Evolutionary conservation across 53 echinoderm and acorn worm species (phyloP).

Genomic region (Holothuria leucospilota): DNA sequence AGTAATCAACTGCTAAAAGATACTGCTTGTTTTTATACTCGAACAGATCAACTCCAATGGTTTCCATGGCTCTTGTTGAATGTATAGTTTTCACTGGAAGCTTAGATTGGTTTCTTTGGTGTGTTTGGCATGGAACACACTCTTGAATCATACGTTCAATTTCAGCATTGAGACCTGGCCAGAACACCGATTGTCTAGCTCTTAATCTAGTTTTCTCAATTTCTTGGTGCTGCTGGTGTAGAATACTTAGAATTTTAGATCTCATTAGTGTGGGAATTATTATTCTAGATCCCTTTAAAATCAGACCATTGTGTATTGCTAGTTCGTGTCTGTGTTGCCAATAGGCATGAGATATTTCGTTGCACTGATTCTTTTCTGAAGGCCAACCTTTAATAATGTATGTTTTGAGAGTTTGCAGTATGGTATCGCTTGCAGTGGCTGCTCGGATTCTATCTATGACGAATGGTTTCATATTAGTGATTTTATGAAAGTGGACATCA

Average conservation of each 20-base stretch:
- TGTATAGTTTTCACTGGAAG: too few species aligned
- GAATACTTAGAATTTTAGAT: conserved; percentile 18
- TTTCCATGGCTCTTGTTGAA: conserved; percentile 57
- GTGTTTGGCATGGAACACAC: conserved; percentile 22
- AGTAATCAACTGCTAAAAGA: too few species aligned
- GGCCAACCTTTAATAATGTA: conserved; percentile 18
- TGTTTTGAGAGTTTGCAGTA: neutral
- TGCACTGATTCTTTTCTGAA: conserved; percentile 20
- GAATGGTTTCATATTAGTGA: conserved; percentile 43
- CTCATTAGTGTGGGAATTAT: conserved; percentile 37
- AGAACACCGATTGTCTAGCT: too few species aligned
- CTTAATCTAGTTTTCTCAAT: too few species aligned
- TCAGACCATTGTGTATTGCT: conserved; percentile 35
- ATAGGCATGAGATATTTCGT: too few species aligned
- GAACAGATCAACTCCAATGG: too few species aligned
- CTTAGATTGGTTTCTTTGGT: conserved; percentile 49
- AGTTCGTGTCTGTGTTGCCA: too few species aligned
- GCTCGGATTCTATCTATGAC: conserved; percentile 34
- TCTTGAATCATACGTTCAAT: conserved; percentile 42
- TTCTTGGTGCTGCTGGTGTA: conserved; percentile 43
- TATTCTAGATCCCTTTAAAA: too few species aligned
- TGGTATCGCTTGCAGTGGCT: conserved; percentile 37
- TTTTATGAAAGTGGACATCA: conserved; percentile 26
- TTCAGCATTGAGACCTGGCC: conserved; percentile 41
- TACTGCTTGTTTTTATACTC: conserved; percentile 18